phyloP scores from a whole-genome alignment of 2,888 invertebrate genomes.

The Ichneumon xanthorius region DNA sequence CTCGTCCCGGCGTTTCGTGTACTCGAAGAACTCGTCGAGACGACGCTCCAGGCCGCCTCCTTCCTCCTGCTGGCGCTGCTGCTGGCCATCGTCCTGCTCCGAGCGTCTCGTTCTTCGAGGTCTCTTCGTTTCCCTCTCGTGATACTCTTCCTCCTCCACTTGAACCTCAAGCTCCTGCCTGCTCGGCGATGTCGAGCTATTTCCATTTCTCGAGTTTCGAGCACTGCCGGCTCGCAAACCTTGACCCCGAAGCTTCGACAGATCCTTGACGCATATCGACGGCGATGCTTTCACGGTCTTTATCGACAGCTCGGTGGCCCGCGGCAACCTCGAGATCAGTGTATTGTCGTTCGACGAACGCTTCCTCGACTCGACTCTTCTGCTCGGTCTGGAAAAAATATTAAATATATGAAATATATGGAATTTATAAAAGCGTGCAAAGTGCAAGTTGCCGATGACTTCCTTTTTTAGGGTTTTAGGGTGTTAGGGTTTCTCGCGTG shows the following conservation, averaged over 20 bases:
- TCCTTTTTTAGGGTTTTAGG: too few relatives aligned
- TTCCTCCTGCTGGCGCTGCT: constrained; percentile 12
- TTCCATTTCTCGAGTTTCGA: constrained; percentile 64
- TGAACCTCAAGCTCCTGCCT: constrained; percentile 47
- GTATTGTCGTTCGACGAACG: constrained; percentile 49
- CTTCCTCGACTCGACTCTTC: constrained; percentile 53
- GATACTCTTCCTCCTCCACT: constrained; percentile 46
- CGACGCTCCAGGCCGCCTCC: constrained; percentile 72
- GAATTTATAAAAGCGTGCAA: background rate
- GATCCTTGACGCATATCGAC: constrained; percentile 67
- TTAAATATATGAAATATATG: too few relatives aligned
- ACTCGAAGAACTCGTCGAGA: constrained; percentile 78
- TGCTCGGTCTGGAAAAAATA: constrained; percentile 36
- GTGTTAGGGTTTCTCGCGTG: too few relatives aligned
- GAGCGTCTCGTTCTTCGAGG: constrained; percentile 36
- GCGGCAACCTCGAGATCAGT: constrained; percentile 71
- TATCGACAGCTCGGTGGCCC: constrained; percentile 74
- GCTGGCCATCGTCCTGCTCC: constrained; percentile 20
- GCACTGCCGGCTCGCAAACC: constrained; percentile 41
- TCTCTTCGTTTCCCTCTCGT: constrained; percentile 59
- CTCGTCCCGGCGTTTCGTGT: constrained; percentile 77
- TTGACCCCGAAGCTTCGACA: constrained; percentile 63
- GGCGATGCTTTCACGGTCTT: constrained; percentile 60
- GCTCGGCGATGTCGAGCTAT: constrained; percentile 28
- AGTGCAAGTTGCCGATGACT: background rate